Conservation (phyloP, 2,113 vertebrate genomes). For the Crotalus helleri region DNA sequence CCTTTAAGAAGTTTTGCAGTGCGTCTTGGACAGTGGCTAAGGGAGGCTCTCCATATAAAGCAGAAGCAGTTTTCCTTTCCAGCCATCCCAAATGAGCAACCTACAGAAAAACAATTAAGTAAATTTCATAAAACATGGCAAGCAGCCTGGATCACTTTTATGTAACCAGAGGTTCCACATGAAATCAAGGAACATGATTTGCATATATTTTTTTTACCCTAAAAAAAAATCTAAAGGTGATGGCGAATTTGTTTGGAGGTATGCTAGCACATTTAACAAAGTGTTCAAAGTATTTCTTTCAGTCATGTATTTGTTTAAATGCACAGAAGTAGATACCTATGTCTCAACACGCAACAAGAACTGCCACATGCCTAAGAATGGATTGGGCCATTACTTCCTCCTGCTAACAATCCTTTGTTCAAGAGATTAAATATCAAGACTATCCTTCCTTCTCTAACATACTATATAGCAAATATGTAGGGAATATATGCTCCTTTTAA, state of each 20-base stretch:
- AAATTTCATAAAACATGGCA: background rate
- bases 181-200: background rate
- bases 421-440: background rate
- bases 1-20: constrained; percentile 87
- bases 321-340: background rate
- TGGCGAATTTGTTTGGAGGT: background rate
- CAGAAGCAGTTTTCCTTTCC: constrained; percentile 83
- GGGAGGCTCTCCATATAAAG: constrained; percentile 78
- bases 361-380: background rate
- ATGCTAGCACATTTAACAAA: background rate
- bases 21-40: constrained; percentile 82
- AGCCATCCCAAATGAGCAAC: constrained; percentile 84
- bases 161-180: background rate
- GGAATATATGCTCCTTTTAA: background rate
- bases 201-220: background rate
- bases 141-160: background rate
- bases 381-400: background rate
- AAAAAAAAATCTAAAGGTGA: background rate
- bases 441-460: background rate
- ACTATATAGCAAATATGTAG: background rate
- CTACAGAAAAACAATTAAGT: constrained; percentile 55
- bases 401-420: background rate
- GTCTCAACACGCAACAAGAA: background rate
- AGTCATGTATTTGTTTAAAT: background rate
- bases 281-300: background rate